Evolutionary conservation across 2,113 vertebrate genomes (phyloP), one percentile per base, ranked within the genome.

Genomic region (Vimba vimba): DNA sequence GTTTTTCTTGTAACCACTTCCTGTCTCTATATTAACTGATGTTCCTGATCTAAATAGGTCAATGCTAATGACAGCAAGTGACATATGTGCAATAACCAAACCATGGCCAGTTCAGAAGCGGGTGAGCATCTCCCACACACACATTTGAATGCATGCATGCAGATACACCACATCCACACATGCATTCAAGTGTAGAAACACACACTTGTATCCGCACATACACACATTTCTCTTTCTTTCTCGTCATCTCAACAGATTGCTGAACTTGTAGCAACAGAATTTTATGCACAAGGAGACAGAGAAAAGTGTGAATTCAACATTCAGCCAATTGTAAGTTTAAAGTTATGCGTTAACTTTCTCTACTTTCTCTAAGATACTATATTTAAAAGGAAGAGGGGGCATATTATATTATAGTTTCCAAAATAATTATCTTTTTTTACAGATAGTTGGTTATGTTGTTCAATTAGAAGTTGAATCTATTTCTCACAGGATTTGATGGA

Each of bases 1-100:
- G 33, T 33, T 33, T 66, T 6, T 30, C 21, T 77, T 33, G 52
- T 55, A 27, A 45, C 52, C 77, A 80, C 66, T 71, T 79, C 78
- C 76, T 85, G 57, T 69, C 10, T 39, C 27, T 69, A 25, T 76
- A 76, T 64, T 45, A 75, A 62, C 47, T 33, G 68, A 55, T 87
- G 80, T 82, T 85, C 21, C 23, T 71, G 33, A 68, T 30, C 57
- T 50, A 39, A 45, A 50, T 91, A 98, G 97, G 90, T 97, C 97
- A 1, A 98, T 98, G 97, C 79, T 98, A 91, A 98, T 98, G 97
- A 98, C 97, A 57, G 97, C 97, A 0, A 97, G 97, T 88, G 97
- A 98, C 84, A 94, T 98, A 77, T 97, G 96, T 87, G 97, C 97
- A 11, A 97, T 98, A 89, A 96, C 97, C 62, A 98, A 98, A 87